These are phyloP conservation scores for Drosophila neutralis DNA, from an alignment of 2,888 invertebrate genomes.

Conservation along the genomic window DNA sequence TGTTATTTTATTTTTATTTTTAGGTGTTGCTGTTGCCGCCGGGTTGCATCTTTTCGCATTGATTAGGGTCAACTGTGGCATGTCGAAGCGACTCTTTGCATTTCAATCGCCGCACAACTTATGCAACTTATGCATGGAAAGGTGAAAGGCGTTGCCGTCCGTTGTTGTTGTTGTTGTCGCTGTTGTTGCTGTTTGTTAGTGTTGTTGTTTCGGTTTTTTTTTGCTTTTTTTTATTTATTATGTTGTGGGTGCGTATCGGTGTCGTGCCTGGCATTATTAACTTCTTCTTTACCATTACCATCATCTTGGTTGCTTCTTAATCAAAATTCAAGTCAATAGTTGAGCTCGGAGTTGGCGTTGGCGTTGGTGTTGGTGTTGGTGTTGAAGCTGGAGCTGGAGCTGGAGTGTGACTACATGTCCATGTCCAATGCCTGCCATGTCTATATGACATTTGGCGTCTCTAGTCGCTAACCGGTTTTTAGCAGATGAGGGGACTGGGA, in stretches of 20 bases:
- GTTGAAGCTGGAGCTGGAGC: neutral
- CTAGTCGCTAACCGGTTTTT: constrained; percentile 35
- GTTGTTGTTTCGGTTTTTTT: constrained; percentile 19
- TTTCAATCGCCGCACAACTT: constrained; percentile 58
- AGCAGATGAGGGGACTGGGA: constrained; percentile 12
- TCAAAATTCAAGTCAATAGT: constrained; percentile 54
- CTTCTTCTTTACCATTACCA: constrained; percentile 15
- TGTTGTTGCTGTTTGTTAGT: constrained; percentile 6
- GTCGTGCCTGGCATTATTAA: constrained; percentile 58
- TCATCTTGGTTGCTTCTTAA: constrained; percentile 40
- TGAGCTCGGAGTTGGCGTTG: neutral
- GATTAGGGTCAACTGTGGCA: constrained; percentile 63
- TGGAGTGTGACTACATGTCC: neutral
- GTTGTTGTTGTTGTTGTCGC: constrained; percentile 1
- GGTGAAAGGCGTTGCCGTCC: constrained; percentile 68
- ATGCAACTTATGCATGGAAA: constrained; percentile 63
- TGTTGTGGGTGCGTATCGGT: constrained; percentile 54
- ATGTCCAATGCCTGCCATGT: constrained; percentile 28
- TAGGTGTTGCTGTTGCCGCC: constrained; percentile 24
- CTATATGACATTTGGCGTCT: constrained; percentile 57
- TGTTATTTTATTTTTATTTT: constrained; percentile 5
- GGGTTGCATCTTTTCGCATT: constrained; percentile 61
- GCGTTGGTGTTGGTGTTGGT: neutral
- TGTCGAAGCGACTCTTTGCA: constrained; percentile 55
- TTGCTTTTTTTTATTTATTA: neutral